These are phyloP conservation scores for Myotis planiceps DNA, from an alignment of 2,797 vertebrate genomes.

Conservation along the genomic window DNA sequence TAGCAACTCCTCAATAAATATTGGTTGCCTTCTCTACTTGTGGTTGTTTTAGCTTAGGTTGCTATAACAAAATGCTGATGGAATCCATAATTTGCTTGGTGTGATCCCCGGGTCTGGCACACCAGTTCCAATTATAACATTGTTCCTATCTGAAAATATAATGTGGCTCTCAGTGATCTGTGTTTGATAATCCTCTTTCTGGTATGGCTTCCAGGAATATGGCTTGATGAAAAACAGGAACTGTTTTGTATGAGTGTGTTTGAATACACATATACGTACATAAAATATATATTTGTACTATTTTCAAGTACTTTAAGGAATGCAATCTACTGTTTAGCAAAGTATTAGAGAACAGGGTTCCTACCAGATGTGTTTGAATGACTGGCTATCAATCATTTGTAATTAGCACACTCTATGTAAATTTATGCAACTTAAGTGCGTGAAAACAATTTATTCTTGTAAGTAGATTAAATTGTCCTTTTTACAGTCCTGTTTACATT, in stretches of 20 bases:
- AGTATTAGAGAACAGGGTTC: constrained; percentile 65
- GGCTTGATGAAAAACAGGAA: constrained; percentile 60
- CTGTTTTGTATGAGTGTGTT: constrained; percentile 40
- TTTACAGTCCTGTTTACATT: constrained; percentile 81
- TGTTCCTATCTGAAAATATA: constrained; percentile 50
- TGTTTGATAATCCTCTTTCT: constrained; percentile 60
- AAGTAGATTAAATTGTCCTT: constrained; percentile 81
- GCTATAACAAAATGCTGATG: constrained; percentile 23
- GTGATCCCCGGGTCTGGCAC: neutral
- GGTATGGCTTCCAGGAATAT: constrained; percentile 48
- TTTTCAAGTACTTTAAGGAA: constrained; percentile 72
- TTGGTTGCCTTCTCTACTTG: neutral
- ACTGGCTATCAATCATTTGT: constrained; percentile 81
- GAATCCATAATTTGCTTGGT: constrained; percentile 56
- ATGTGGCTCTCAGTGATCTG: constrained; percentile 42
- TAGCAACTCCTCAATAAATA: constrained; percentile 15
- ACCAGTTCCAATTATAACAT: constrained; percentile 30
- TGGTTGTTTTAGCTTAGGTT: neutral
- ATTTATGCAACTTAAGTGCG: constrained; percentile 82
- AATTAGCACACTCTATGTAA: constrained; percentile 82
- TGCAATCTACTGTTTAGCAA: constrained; percentile 60
- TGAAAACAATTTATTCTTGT: constrained; percentile 80
- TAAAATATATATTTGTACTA: constrained; percentile 51
- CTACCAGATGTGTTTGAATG: constrained; percentile 81
- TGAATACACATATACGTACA: constrained; percentile 25